Evolutionary conservation across 2,888 invertebrate genomes (phyloP).

Genomic region (Geotrupes spiniger): DNA sequence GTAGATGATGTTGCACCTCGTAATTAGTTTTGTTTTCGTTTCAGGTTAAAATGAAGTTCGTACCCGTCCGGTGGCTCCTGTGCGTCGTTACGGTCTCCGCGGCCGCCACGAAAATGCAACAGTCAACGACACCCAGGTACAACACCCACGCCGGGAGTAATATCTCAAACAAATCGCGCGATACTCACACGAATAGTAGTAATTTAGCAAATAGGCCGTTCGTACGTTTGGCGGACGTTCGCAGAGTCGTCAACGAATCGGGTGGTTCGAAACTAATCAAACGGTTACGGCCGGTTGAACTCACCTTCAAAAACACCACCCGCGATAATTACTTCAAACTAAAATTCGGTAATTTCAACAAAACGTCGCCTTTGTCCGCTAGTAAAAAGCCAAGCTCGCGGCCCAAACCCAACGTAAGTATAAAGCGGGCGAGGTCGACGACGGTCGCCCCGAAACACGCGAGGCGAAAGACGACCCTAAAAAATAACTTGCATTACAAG

Average conservation of each 20-base stretch:
- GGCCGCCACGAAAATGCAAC: slow-evolving; percentile 32
- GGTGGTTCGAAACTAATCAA: not conserved
- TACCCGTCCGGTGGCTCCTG: slow-evolving; percentile 28
- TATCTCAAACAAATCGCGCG: not conserved
- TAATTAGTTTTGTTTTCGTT: slow-evolving; percentile 33
- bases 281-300: not conserved
- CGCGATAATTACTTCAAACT: not conserved
- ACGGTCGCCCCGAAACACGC: not conserved
- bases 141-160: slow-evolving; percentile 32
- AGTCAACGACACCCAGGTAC: slow-evolving; percentile 45
- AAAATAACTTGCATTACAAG: slow-evolving; percentile 18
- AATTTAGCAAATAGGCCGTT: no score
- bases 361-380: no score
- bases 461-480: slow-evolving; percentile 1
- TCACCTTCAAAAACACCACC: not conserved
- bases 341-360: slow-evolving; percentile 5
- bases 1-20: not conserved
- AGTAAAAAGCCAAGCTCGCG: slow-evolving; percentile 40
- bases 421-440: slow-evolving; percentile 21
- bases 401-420: slow-evolving; percentile 39
- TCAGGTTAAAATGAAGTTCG: slow-evolving; percentile 43
- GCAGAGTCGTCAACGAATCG: no score
- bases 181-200: not conserved
- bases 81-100: slow-evolving; percentile 32
- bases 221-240: no score